Percentiles rank a stretch among this genome's conserved stretches.
These are phyloP conservation scores for Tetramorium bicarinatum DNA, from an alignment of 2,888 invertebrate species.

Conservation along the genomic window DNA sequence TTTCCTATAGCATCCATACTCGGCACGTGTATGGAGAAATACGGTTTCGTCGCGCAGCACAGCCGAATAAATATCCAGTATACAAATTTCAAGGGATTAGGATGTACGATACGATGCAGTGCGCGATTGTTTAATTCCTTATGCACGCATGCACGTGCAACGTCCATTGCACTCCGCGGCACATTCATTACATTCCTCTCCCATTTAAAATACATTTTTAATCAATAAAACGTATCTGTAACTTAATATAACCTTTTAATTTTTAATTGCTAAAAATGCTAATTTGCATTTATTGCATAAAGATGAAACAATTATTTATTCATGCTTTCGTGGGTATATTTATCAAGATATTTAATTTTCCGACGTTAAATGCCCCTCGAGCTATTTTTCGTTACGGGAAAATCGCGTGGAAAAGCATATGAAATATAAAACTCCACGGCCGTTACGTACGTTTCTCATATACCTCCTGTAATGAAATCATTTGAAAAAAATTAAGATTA, in stretches of 20 bases:
- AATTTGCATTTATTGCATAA: slow-evolving; percentile 29
- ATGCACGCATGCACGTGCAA: not conserved
- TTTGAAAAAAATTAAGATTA: slow-evolving; percentile 47
- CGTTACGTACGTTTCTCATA: slow-evolving; percentile 16
- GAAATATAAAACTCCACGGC: not conserved
- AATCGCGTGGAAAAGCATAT: not conserved
- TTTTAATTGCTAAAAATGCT: slow-evolving; percentile 8
- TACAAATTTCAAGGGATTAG: slow-evolving; percentile 32
- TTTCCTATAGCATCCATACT: slow-evolving; percentile 49
- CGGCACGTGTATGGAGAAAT: slow-evolving; percentile 37
- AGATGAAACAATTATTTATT: slow-evolving; percentile 24
- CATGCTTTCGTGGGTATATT: slow-evolving; percentile 6
- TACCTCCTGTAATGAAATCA: slow-evolving; percentile 36
- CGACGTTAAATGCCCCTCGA: slow-evolving; percentile 30
- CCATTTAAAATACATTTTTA: not conserved
- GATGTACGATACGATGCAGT: not conserved
- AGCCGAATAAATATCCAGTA: slow-evolving; percentile 36
- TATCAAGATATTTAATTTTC: slow-evolving; percentile 18
- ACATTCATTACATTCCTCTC: not conserved
- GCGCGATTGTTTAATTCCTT: slow-evolving; percentile 16
- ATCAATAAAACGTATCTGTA: not conserved
- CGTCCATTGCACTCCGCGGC: not conserved
- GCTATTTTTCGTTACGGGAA: not conserved
- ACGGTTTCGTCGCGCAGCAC: slow-evolving; percentile 30
- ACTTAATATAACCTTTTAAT: not conserved